Base-by-base conservation (phyloP, 2,888 invertebrate species). In the Yponomeuta evonymella region DNA sequence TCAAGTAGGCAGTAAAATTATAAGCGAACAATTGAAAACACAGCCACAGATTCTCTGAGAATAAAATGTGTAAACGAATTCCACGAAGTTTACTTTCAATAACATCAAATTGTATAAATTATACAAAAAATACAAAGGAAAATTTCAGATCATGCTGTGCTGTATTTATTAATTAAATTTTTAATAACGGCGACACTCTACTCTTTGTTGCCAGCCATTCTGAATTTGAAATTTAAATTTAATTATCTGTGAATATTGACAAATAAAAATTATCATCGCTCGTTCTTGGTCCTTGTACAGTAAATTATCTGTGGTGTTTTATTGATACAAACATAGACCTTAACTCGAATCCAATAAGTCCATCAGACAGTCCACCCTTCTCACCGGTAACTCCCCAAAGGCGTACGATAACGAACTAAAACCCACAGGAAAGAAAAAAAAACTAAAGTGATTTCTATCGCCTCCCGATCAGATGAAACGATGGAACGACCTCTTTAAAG, bases 401-500 rank as follows among this genome's bases (percentile, higher is more conserved):
- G 15, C 51, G 51, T 58, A 12, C 15, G 51, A 58, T 58, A 58
- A 58, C 51, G 12, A 23, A 65, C 10, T 29, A 65, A 65, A 30
- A 65, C 10, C 33, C 33, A 30, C 29, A 65, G 33, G 33, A 30
- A 15, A 33, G 36, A 29, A 67, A 36, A 66, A 36, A 43, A 67
- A 43, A 43, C n/a, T 67, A 15, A 36, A 33, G 36, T 36, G 15
- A 66, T 33, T 64, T 66, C 36, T 66, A 36, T 66, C 66, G 67
- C 1, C 67, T 43, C 5, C 29, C 67, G 67, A 67, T 67, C 43
- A 67, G 30, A n/a, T 67, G 10, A 36, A 67, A 6, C 36, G 33
- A n/a, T 67, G 15, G 33, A 67, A 36, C 67, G 67, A 69, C 69
- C 67, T 58, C n/a, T 71, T 58, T 23, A 67, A 43, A 71, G 67